A percentile compares a stretch with the other conserved stretches of the same genome.
Conservation (phyloP, 1,140 invertebrate genomes). For the Agrypnia vestita region DNA sequence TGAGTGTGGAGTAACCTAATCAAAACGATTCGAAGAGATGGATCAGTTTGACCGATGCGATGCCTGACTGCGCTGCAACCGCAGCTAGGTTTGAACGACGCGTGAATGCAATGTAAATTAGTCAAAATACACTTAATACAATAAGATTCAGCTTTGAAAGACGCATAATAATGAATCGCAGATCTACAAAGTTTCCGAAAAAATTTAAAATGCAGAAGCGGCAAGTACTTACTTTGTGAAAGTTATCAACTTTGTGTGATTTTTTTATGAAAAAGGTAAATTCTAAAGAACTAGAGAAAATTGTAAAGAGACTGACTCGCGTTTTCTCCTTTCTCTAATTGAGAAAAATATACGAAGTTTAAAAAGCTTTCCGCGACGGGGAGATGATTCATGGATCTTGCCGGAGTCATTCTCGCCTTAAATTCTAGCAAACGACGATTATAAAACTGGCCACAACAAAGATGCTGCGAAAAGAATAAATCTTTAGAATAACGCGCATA, state of each 20-base stretch:
- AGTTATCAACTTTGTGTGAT: conserved; percentile 14
- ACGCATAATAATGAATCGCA: too few relatives aligned
- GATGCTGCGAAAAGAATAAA: not conserved
- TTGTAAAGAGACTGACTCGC: conserved; percentile 5
- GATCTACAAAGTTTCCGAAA: too few relatives aligned
- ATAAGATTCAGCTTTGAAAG: too few relatives aligned
- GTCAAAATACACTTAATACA: too few relatives aligned
- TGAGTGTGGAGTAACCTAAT: too few relatives aligned
- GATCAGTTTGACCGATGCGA: too few relatives aligned
- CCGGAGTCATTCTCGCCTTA: not conserved
- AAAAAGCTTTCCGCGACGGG: not conserved
- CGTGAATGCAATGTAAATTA: too few relatives aligned
- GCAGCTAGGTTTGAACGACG: too few relatives aligned
- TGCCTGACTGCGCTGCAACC: too few relatives aligned
- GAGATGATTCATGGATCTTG: conserved; percentile 15
- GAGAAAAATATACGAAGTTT: conserved; percentile 25
- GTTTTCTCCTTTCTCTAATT: conserved; percentile 14
- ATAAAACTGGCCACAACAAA: conserved; percentile 5
- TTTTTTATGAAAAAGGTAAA: conserved; percentile 22
- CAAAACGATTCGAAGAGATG: too few relatives aligned
- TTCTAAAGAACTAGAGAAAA: not conserved
- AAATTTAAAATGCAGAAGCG: too few relatives aligned
- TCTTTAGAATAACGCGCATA: conserved; percentile 7
- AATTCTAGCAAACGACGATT: not conserved
- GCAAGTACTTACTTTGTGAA: not conserved